Evolutionary conservation across 2,888 invertebrate species (phyloP).

Genomic region (Epinotia demarniana): DNA sequence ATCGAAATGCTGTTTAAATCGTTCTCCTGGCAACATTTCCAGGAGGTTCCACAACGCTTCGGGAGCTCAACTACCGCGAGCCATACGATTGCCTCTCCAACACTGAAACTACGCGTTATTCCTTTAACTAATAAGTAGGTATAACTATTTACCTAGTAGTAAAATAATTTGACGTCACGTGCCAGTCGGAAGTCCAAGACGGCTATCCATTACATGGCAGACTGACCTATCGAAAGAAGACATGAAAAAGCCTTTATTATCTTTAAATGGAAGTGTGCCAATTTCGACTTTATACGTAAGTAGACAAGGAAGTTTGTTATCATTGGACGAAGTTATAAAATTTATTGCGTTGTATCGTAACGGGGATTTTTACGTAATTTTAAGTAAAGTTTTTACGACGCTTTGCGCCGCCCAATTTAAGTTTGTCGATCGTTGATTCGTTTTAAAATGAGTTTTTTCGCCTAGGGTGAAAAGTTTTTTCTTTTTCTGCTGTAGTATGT

Average conservation of each 20-base stretch:
- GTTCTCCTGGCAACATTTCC: no score
- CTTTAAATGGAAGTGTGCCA: slow-evolving; percentile 17
- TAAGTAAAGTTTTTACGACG: slow-evolving; percentile 58
- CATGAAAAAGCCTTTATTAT: slow-evolving; percentile 39
- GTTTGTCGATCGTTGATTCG: slow-evolving; percentile 41
- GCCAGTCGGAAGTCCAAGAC: slow-evolving; percentile 19
- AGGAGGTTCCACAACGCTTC: no score
- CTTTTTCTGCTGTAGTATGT: not conserved
- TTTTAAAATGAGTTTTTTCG: slow-evolving; percentile 42
- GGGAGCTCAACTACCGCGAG: no score
- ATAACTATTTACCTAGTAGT: not conserved
- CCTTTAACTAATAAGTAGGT: not conserved
- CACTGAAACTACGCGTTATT: no score
- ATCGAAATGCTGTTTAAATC: no score
- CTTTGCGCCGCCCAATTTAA: slow-evolving; percentile 42
- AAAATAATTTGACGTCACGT: slow-evolving; percentile 2
- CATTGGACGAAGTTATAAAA: slow-evolving; percentile 52
- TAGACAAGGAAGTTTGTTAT: slow-evolving; percentile 16
- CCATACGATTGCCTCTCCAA: no score
- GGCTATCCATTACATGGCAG: slow-evolving; percentile 17
- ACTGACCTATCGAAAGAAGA: slow-evolving; percentile 40
- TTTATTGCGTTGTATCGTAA: slow-evolving; percentile 63
- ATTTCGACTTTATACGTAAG: slow-evolving; percentile 11
- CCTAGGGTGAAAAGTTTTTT: slow-evolving; percentile 16
- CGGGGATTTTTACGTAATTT: slow-evolving; percentile 67